Base-by-base conservation (phyloP, 2,797 vertebrate genomes). In the Acanthurus tractus region DNA sequence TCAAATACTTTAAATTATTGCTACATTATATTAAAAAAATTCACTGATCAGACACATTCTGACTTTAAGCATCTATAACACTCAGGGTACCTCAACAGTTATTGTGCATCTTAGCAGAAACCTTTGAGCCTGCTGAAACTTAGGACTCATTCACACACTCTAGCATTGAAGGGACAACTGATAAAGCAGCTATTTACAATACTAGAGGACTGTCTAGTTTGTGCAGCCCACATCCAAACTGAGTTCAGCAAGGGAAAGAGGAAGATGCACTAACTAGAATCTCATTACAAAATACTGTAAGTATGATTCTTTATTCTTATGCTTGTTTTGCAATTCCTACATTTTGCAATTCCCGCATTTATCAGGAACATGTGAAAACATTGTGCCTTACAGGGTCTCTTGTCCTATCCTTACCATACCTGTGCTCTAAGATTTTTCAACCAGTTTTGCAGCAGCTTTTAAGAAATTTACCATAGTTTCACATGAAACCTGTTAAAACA, bases 221-320 rank as follows among this genome's bases (percentile, higher is more conserved):
- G 64, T 55, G 8, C 9, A 46, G 25, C 23, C 13, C 1, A 36
- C 12, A 52, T 70, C 22, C 48, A 29, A 54, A 52, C 18, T 52
- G 15, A 52, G 22, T 13, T 15, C 20, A 9, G 2, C 18, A 34
- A 34, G 29, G 29, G 6, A 34, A 20, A 12, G 15, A 63, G 8
- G 42, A 48, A 12, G n/a, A 45, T 34, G 20, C 15, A 14, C 14
- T 34, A 22, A 69, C 44, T 23, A 34, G 34, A n/a, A 66, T 13
- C 14, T 22, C 34, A 12, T 50, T 25, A 50, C 36, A n/a, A 64
- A 29, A 44, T 34, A 58, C 18, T 52, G 72, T 74, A 45, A 74
- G 72, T 74, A 74, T 20, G 8, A 57, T 49, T 56, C 17, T 29
- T 3, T 64, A 9, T 23, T 11, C 4, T 36, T 48, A 23, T 11